Conservation (phyloP, 2,797 vertebrate species). For the Galago senegalensis region DNA sequence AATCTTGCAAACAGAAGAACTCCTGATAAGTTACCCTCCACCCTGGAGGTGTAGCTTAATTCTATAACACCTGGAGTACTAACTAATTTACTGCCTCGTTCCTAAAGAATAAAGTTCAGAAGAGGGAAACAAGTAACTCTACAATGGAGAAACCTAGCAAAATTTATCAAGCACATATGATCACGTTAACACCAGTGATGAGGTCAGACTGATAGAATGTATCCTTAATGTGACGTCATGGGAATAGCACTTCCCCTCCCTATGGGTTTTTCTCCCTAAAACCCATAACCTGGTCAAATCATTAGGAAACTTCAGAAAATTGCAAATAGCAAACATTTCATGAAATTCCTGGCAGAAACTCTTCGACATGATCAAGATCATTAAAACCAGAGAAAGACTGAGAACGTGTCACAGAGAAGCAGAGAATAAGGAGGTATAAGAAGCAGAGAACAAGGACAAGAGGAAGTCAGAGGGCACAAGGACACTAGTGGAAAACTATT, state of each 20-base stretch:
- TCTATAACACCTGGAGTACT: background rate
- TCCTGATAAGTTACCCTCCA: too few species aligned
- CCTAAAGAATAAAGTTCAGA: background rate
- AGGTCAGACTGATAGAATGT: background rate
- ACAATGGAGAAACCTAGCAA: background rate
- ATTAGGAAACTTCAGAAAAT: background rate
- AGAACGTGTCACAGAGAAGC: background rate
- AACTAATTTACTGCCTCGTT: background rate
- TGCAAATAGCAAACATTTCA: background rate
- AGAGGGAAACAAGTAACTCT: background rate
- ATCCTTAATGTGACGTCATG: background rate
- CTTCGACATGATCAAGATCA: background rate
- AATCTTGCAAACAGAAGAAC: background rate
- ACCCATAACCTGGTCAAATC: background rate
- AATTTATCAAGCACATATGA: background rate
- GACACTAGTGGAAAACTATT: background rate
- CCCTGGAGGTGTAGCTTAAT: background rate
- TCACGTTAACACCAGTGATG: background rate
- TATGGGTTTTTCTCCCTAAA: background rate
- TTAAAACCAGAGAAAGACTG: background rate
- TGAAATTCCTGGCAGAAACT: background rate
- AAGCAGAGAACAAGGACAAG: background rate
- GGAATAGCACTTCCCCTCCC: background rate
- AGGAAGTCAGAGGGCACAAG: too few species aligned
- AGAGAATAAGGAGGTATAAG: background rate